Percentiles rank a stretch among this genome's conserved stretches.
phyloP scores from a whole-genome alignment of 1,140 invertebrate species.

The Drosophila quadrilineata region DNA sequence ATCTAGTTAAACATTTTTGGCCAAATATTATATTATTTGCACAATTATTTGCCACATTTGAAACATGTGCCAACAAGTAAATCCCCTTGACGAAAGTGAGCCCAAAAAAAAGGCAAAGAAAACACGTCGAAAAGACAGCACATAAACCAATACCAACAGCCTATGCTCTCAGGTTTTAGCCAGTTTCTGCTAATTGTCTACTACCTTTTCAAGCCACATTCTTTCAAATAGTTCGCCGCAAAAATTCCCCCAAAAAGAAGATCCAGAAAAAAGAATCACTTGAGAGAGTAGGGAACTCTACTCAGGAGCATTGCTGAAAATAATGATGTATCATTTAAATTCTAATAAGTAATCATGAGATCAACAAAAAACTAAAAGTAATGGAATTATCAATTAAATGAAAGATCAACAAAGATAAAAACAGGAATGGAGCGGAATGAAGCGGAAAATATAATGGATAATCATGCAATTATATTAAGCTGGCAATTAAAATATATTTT shows the following conservation, averaged over 20 bases:
- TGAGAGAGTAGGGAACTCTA: constrained; percentile 5
- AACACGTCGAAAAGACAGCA: too few species aligned
- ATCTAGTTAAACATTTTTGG: constrained; percentile 6
- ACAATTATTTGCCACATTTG: constrained; percentile 49
- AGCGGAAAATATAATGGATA: neutral
- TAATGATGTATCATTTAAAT: constrained; percentile 3
- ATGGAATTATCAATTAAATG: neutral
- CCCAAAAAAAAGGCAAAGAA: neutral
- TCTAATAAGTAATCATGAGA: constrained; percentile 17
- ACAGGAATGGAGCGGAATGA: too few species aligned
- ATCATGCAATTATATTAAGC: too few species aligned
- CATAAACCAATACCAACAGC: too few species aligned
- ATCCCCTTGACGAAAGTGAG: constrained; percentile 46
- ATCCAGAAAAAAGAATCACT: neutral
- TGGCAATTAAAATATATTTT: too few species aligned
- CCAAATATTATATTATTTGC: constrained; percentile 44
- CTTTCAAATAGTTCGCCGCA: neutral
- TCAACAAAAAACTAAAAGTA: neutral
- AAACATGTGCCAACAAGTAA: constrained; percentile 25
- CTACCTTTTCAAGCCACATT: constrained; percentile 4
- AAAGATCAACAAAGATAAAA: too few species aligned
- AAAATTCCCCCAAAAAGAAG: constrained; percentile 48
- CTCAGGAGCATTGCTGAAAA: neutral
- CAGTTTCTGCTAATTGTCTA: constrained; percentile 4
- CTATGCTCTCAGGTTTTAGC: constrained; percentile 8